Evolutionary conservation across 2,797 vertebrate genomes (phyloP), one percentile per base, ranked within the genome.

Genomic region (Coranthus polyacanthus): DNA sequence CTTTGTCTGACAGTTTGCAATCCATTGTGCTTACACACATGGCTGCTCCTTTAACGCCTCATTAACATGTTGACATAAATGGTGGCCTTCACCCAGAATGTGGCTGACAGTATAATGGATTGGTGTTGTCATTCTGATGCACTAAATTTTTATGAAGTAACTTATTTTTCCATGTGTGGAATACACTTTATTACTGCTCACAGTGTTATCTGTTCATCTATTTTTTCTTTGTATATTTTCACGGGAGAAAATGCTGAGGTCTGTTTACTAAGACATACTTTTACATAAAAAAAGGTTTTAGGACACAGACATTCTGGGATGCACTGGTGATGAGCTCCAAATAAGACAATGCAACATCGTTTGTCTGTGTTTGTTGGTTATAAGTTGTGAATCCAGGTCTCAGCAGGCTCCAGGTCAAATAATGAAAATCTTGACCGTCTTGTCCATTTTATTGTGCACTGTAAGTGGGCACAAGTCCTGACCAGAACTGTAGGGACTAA

Each of bases 41-140:
- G 71, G 51, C 57, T 71, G 61, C 49, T 49, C 24, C 12, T 62
- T 13, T 64, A 59, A 49, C 15, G 18, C 56, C 47, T 86, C 68
- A 70, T 85, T 83, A 80, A 64, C 49, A 50, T 65, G 45, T 59
- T 60, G 73, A 78, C 60, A 62, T 83, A 49, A 84, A 55, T n/a
- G 1, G 8, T 47, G 68, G 50, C 45, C 56, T 63, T 78, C 39
- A 74, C 29, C 24, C 67, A 58, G 45, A 60, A 50, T 20, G 43
- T 53, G 34, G 12, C 55, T 29, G 54, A 75, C 37, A 29, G 26
- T 46, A 6, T 61, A 59, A 69, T 17, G 17, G 39, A 47, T 39
- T n/a, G 2, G n/a, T 51, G 24, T 44, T 67, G 50, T 65, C 57
- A 66, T 60, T 52, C 42, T 38, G 16, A 45, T 49, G 22, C 34